Conservation (phyloP, 2,113 vertebrate species). For the Motacilla tschutschensis region DNA sequence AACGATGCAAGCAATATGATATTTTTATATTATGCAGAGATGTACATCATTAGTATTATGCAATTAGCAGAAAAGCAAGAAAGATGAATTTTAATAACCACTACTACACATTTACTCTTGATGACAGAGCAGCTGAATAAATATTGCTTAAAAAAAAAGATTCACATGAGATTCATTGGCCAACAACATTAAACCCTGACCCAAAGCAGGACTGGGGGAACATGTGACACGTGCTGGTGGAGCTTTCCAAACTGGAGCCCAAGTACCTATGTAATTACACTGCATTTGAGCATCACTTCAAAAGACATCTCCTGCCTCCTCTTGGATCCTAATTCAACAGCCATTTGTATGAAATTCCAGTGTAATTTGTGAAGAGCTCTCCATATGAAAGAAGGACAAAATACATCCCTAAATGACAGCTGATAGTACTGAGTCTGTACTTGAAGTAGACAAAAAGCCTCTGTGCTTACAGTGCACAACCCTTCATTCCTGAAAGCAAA, state of each 20-base stretch:
- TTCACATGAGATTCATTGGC: constrained; percentile 5
- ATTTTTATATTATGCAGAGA: constrained; percentile 48
- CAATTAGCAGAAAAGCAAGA: constrained; percentile 50
- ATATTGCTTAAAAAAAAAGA: constrained; percentile 22
- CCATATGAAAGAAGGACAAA: neutral
- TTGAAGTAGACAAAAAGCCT: neutral
- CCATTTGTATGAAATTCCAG: neutral
- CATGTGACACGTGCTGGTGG: neutral
- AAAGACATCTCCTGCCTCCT: neutral
- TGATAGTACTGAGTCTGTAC: neutral
- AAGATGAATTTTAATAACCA: constrained; percentile 40
- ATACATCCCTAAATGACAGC: neutral
- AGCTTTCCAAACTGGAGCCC: neutral
- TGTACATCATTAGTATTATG: constrained; percentile 25
- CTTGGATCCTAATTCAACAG: neutral
- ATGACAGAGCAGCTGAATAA: constrained; percentile 32
- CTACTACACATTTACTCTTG: neutral
- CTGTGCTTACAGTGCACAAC: neutral
- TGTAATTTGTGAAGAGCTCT: neutral
- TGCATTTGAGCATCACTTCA: neutral
- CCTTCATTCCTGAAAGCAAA: neutral
- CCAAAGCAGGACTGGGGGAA: neutral
- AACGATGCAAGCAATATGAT: constrained; percentile 38
- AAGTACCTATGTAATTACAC: neutral
- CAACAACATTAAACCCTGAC: neutral